These are phyloP conservation scores for Penaeus monodon DNA, from an alignment of 2,888 invertebrate species.

Conservation along the genomic window DNA sequence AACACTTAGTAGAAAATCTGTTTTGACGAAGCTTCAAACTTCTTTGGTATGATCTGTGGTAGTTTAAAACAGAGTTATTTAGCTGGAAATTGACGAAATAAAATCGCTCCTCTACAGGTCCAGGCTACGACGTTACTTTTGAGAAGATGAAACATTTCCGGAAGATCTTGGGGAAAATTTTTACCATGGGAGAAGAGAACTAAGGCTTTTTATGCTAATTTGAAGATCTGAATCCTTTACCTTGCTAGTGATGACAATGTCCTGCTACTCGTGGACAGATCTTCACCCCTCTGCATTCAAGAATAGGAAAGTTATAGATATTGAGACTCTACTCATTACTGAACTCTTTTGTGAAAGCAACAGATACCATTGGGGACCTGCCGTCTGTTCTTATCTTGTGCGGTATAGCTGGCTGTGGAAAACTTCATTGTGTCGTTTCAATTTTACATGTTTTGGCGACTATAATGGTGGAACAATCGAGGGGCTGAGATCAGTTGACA, in stretches of 20 bases:
- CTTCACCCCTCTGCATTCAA: slow-evolving; percentile 45
- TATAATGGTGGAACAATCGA: slow-evolving; percentile 14
- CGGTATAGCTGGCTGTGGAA: no score
- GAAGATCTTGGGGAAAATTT: slow-evolving; percentile 34
- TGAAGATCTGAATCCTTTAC: slow-evolving; percentile 49
- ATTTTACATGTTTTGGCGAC: slow-evolving; percentile 37
- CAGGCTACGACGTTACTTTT: slow-evolving; percentile 34
- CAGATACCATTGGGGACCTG: no score
- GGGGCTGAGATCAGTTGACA: slow-evolving; percentile 32
- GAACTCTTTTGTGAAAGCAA: background rate
- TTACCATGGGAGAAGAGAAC: slow-evolving; percentile 27
- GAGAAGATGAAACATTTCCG: slow-evolving; percentile 37
- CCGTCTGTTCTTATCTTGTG: no score
- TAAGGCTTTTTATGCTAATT: slow-evolving; percentile 23
- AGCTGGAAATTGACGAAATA: slow-evolving; percentile 42
- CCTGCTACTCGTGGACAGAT: slow-evolving; percentile 34
- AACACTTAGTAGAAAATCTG: background rate
- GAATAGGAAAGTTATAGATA: slow-evolving; percentile 13
- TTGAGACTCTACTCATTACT: background rate
- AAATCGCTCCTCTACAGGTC: background rate
- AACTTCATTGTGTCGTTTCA: no score
- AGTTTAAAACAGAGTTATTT: background rate
- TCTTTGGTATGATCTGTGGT: background rate
- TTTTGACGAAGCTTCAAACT: slow-evolving; percentile 10
- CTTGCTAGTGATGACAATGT: slow-evolving; percentile 40